Base-by-base conservation (phyloP, 2,888 invertebrate genomes). In the Protophormia terraenovae region DNA sequence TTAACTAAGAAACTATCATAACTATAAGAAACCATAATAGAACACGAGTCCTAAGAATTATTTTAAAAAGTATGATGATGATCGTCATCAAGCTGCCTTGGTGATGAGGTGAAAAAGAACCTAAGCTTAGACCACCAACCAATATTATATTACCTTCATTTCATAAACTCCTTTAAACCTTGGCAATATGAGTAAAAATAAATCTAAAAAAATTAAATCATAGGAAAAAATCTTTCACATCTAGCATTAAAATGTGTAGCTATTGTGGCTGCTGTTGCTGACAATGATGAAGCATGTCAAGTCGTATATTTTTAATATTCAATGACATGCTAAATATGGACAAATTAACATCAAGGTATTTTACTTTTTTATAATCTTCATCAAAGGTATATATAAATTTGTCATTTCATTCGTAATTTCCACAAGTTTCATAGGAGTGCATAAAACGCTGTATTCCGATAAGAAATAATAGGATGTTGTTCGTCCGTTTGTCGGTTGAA, bases 291-390 rank as follows among this genome's bases (percentile, higher is more conserved):
- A 55, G 80, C 64, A 53, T 62, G 62, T 81, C 81, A 73, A 38
- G 53, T 22, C 35, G 58, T 19, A 14, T 73, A 73, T 24, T 58
- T 81, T 78, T 71, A 77, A 81, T 78, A 81, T 73, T 47, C 77
- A 77, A 62, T 73, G 77, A 81, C 84, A 81, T 78, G 77, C 62
- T 81, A 81, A 84, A 78, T 84, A 81, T 81, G 67, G 60, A 29
- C 53, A 81, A 75, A 69, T 69, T 76, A 53, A 38, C 66, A 67
- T 81, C 12, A 67, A 58, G 19, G 32, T 24, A 19, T 16, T 38
- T 16, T 55, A 50, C 5, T 35, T 8, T 14, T 35, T 12, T 3
- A 27, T 32, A 50, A 53, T 53, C 6, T 62, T 22, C 55, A 10
- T 32, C 6, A 29, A 47, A 60, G 8, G 45, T 32, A 45, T 41